Evolutionary conservation across 2,888 invertebrate species (phyloP).

Genomic region (Lycophotia porphyrea): DNA sequence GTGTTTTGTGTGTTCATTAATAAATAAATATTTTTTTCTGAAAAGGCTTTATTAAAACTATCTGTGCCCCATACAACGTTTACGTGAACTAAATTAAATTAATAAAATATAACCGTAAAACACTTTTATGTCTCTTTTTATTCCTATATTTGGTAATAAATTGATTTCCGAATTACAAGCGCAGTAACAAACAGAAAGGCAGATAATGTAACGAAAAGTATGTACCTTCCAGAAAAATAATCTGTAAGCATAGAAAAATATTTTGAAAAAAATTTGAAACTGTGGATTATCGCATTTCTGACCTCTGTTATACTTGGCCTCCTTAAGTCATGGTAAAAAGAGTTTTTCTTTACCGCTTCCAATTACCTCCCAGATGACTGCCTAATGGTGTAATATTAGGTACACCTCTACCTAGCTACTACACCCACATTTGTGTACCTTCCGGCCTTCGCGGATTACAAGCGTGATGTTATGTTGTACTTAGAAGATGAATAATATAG

Average conservation of each 20-base stretch:
- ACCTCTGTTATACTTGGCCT: neutral
- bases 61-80: neutral
- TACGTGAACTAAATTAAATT: neutral
- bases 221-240: neutral
- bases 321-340: neutral
- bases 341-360: neutral
- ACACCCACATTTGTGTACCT: no score
- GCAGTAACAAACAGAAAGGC: neutral
- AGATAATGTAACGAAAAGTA: neutral
- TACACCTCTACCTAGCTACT: no score
- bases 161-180: neutral
- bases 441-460: no score
- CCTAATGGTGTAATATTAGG: neutral
- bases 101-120: neutral
- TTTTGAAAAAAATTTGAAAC: neutral
- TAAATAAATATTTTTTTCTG: no score
- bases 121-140: neutral
- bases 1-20: no score
- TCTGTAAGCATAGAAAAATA: neutral
- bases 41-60: slow-evolving; percentile 9
- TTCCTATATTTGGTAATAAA: neutral
- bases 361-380: slow-evolving; percentile 9
- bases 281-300: neutral
- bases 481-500: neutral
- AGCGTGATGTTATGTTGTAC: neutral